These are phyloP conservation scores for Vireo altiloquus DNA, from an alignment of 2,113 vertebrate genomes.

Conservation along the genomic window DNA sequence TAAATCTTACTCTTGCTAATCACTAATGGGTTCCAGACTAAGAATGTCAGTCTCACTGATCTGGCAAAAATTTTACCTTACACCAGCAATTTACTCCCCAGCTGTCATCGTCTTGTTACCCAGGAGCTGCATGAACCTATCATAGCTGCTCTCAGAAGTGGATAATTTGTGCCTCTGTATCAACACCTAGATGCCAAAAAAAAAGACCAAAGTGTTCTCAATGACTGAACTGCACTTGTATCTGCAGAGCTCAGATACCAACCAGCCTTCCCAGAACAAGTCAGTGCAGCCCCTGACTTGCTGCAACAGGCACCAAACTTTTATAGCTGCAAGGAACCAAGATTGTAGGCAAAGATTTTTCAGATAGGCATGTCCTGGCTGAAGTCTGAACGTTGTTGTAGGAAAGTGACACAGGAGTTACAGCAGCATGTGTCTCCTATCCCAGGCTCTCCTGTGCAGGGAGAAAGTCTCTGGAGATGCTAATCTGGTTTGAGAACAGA, in stretches of 20 bases:
- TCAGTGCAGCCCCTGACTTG: not conserved
- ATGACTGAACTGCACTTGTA: not conserved
- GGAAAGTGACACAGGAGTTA: not conserved
- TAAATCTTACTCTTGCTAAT: conserved; percentile 19
- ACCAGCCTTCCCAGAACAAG: not conserved
- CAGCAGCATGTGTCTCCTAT: not conserved
- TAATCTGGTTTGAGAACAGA: not conserved
- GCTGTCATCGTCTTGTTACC: conserved; percentile 27
- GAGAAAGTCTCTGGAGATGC: not conserved
- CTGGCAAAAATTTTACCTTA: conserved; percentile 47
- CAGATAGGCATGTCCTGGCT: not conserved
- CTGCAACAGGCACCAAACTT: not conserved
- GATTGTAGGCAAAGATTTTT: not conserved
- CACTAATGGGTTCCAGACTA: conserved; percentile 14
- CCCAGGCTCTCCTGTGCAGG: not conserved
- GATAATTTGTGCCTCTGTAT: conserved; percentile 13
- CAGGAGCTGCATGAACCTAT: conserved; percentile 12
- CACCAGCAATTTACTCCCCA: not conserved
- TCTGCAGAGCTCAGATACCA: not conserved
- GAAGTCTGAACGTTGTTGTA: not conserved
- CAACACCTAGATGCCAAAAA: not conserved
- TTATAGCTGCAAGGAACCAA: conserved; percentile 13
- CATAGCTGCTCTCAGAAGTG: not conserved
- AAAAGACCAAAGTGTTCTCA: not conserved
- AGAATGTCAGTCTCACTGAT: conserved; percentile 12